Evolutionary conservation across 2,113 vertebrate species (phyloP).

Genomic region (Pomatorhinus ruficollis): DNA sequence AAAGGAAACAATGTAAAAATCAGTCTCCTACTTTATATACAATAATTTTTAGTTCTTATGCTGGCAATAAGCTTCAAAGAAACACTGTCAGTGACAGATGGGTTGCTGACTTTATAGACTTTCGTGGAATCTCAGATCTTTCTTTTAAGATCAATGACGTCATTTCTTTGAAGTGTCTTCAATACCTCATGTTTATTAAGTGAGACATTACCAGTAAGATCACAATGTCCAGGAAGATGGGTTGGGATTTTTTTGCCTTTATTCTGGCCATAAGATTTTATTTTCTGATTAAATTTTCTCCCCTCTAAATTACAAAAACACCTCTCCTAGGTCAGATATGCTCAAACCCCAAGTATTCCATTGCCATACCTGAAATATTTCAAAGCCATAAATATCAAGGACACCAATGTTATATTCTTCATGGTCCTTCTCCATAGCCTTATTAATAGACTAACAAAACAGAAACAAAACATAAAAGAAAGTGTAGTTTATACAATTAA

Average conservation of each 20-base stretch:
- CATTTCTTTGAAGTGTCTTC: constrained; percentile 25
- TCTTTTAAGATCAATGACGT: neutral
- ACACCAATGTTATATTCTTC: constrained; percentile 94
- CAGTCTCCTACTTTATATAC: neutral
- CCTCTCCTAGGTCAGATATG: neutral
- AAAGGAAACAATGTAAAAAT: constrained; percentile 17
- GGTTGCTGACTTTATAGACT: constrained; percentile 1
- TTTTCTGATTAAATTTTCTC: neutral
- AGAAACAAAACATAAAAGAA: constrained; percentile 4
- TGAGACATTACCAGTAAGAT: constrained; percentile 8
- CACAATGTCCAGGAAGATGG: neutral
- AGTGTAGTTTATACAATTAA: neutral
- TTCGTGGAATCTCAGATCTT: neutral
- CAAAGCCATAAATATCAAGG: constrained; percentile 98
- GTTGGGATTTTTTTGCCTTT: neutral
- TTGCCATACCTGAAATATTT: constrained; percentile 92
- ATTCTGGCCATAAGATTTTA: neutral
- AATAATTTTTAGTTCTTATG: neutral
- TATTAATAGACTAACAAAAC: constrained; percentile 91
- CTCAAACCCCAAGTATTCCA: neutral
- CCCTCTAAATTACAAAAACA: neutral
- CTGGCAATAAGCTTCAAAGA: constrained; percentile 20
- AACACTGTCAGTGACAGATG: neutral
- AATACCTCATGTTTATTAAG: neutral
- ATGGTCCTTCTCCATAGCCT: constrained; percentile 94